Evolutionary conservation across 1,140 invertebrate species (phyloP).

Genomic region (Parasteatoda tepidariorum): DNA sequence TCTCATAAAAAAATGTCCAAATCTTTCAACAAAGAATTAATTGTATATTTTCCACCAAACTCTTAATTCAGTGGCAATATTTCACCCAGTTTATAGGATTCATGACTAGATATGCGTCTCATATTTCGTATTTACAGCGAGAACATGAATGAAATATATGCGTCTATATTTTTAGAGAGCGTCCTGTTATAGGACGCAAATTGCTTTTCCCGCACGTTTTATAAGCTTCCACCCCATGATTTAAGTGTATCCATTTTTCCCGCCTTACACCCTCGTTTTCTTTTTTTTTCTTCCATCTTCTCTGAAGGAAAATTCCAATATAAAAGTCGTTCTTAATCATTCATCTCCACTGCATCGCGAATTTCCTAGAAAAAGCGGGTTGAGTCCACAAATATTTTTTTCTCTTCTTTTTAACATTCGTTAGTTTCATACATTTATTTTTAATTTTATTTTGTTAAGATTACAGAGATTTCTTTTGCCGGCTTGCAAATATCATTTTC

Average conservation of each 20-base stretch:
- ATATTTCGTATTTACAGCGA: neutral
- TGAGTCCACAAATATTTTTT: neutral
- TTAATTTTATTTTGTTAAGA: neutral
- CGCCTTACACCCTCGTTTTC: too few species aligned
- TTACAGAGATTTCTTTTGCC: too few species aligned
- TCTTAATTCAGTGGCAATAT: too few species aligned
- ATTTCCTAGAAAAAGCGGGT: neutral
- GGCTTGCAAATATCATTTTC: too few species aligned
- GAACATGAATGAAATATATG: neutral
- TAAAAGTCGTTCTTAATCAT: slow-evolving; percentile 7
- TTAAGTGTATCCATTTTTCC: slow-evolving; percentile 2
- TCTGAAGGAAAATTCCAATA: slow-evolving; percentile 19
- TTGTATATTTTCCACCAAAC: too few species aligned
- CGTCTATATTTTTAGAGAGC: neutral
- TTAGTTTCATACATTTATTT: neutral
- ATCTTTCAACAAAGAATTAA: too few species aligned
- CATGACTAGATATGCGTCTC: neutral
- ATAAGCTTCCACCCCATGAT: neutral
- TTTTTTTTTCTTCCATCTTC: neutral
- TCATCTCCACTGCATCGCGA: neutral
- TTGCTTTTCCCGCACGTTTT: neutral
- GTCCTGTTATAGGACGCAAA: neutral
- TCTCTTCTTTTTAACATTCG: neutral
- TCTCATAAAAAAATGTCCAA: too few species aligned
- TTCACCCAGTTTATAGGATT: too few species aligned